Evolutionary conservation across 2,797 vertebrate genomes (phyloP), one percentile per base, ranked within the genome.

Genomic region (Melanotaenia maccullochi): DNA sequence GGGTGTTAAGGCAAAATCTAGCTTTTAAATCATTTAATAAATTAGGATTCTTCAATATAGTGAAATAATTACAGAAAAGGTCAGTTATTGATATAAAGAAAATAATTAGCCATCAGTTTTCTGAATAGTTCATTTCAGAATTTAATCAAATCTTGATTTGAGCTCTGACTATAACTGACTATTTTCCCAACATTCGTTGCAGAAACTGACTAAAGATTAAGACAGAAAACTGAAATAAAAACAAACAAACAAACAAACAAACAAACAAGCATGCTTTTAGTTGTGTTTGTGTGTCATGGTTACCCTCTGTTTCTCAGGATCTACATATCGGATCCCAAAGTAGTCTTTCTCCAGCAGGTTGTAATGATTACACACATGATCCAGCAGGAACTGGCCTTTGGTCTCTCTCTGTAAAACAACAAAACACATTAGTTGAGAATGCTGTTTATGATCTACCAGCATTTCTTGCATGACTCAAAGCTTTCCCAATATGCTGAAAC

Each of bases 281-380:
- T 30, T 33, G 52, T 65, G 25, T 36, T 25, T 57, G n/a, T 32
- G 49, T 74, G n/a, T 71, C 32, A 75, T 58, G 71, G 16, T 87
- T 91, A 99, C 98, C 96, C 97, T 95, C 87, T 99, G 98, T 86
- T 97, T 99, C 85, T 98, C 97, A 9, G 96, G 96, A 73, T 99
- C 98, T 92, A 99, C 97, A 60, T 97, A 99, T 91, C 98, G 96
- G 91, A 99, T 97, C 62, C 97, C 98, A 82, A 99, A 99, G 88
- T 99, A 99, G 90, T 99, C 98, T 87, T 96, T 99, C 91, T 99
- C 98, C 81, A 99, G 91, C 65, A 99, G 94, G 88, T 97, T 98
- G 93, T 98, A 99, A 90, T 98, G 97, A 92, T 98, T 98, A 90
- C 97, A 99, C 86, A 99, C 96, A 87, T 98, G 95, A 85, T 99